A percentile compares a stretch with the other conserved stretches of the same genome.
phyloP scores from a whole-genome alignment of 2,113 vertebrate species.

The Pseudopodoces humilis region DNA sequence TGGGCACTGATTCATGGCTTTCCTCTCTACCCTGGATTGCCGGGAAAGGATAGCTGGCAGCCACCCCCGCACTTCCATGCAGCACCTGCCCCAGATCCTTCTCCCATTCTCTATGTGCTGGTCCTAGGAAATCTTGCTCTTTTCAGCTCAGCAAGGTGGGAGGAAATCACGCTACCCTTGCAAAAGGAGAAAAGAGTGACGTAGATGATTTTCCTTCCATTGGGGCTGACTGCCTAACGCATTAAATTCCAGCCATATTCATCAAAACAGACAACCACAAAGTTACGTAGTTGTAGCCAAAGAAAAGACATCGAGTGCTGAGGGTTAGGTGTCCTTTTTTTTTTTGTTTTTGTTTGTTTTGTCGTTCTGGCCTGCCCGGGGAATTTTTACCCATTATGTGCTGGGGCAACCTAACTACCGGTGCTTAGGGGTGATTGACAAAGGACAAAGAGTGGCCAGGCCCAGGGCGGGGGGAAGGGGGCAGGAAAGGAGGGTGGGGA shows the following conservation, averaged over 20 bases:
- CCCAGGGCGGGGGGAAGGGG: too few species aligned
- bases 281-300: neutral
- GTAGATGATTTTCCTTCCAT: accelerated
- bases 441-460: too few species aligned
- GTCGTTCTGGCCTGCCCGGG: too few species aligned
- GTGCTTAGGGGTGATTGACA: too few species aligned
- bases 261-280: neutral
- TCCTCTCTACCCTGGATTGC: accelerated
- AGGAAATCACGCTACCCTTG: neutral
- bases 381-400: too few species aligned
- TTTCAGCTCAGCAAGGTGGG: neutral
- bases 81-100: accelerated
- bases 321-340: too few species aligned
- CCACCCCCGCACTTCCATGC: accelerated
- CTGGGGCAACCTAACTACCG: too few species aligned
- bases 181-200: neutral
- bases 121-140: neutral
- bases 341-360: too few species aligned
- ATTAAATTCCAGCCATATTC: neutral
- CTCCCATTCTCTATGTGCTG: neutral
- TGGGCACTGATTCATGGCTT: neutral
- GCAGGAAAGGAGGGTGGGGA: too few species aligned
- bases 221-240: neutral
- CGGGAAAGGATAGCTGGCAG: neutral
- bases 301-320: neutral